Base-by-base conservation (phyloP, 2,797 vertebrate genomes). In the Semotilus atromaculatus region DNA sequence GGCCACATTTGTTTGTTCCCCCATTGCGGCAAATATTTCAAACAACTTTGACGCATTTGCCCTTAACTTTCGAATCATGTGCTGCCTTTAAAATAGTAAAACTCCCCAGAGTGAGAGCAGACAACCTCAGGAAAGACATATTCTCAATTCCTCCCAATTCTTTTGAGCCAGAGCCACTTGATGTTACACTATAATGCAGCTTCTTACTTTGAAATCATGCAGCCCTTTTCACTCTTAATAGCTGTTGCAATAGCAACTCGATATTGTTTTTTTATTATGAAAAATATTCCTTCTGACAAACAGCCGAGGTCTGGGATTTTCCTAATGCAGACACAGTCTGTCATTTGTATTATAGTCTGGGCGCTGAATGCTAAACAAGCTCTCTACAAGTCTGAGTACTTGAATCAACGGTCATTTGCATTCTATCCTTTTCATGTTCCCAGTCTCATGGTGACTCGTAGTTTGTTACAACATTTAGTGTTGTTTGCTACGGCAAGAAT, bases 1-100 rank as follows among this genome's bases (percentile, higher is more conserved):
- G 85, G 86, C 84, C 85, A 36, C 43, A 80, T 88, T 88, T 78
- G 31, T 45, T 86, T 55, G 34, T 45, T 55, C n/a, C 55, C 38
- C 31, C 43, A 77, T 58, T 48, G 7, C 73, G 23, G 38, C 48
- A 83, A 55, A 73, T 70, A 85, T 70, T 79, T 75, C 70, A 80
- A 78, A 85, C 23, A 60, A n/a, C 29, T 73, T 66, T 14, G 43
- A 64, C 26, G 7, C 71, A 79, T 53, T 55, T 80, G 53, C 75
- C 40, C 74, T 67, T 72, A 76, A 77, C 48, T 68, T 82, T 55
- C 23, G 84, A 77, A 80, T 58, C 43, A 53, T 55, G 11, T 26
- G 68, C 21, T 68, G 81, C 38, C 11, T 76, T 78, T 40, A 68
- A 72, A 36, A 72, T 23, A 80, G 75, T 51, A 71, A 40, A 62